Conservation (phyloP, 2,888 invertebrate genomes). For the Stomorhina lunata region DNA sequence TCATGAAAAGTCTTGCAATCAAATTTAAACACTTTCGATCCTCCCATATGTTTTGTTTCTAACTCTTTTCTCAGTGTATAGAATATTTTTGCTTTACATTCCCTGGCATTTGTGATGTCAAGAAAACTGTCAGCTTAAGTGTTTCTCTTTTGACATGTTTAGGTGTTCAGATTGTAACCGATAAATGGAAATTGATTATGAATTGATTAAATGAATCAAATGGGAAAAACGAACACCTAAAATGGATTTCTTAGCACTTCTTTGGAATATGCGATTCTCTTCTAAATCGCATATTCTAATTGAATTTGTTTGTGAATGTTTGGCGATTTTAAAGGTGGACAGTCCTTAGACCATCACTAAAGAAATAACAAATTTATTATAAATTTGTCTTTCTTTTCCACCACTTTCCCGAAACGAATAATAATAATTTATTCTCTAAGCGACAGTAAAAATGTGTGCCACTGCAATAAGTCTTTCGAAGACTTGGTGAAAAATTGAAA, state of each 20-base stretch:
- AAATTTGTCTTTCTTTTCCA: constrained; percentile 5
- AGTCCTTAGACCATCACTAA: background rate
- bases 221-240: background rate
- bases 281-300: background rate
- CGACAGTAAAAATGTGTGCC: background rate
- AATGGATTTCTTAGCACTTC: constrained; percentile 10
- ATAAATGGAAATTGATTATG: constrained; percentile 64
- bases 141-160: constrained; percentile 64
- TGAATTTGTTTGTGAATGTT: constrained; percentile 38
- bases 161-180: constrained; percentile 61
- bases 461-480: constrained; percentile 11
- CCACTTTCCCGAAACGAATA: no score
- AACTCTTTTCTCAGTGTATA: background rate
- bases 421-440: background rate
- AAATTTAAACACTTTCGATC: no score
- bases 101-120: constrained; percentile 23
- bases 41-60: no score
- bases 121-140: constrained; percentile 65
- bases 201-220: constrained; percentile 56
- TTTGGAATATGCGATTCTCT: background rate
- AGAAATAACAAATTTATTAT: constrained; percentile 54
- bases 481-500: background rate
- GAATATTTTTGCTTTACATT: background rate
- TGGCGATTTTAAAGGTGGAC: constrained; percentile 42
- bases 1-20: no score